These are phyloP conservation scores for Parazoanthus darwini DNA, from an alignment of 92 coral and sea anemone species.

Conservation along the genomic window DNA sequence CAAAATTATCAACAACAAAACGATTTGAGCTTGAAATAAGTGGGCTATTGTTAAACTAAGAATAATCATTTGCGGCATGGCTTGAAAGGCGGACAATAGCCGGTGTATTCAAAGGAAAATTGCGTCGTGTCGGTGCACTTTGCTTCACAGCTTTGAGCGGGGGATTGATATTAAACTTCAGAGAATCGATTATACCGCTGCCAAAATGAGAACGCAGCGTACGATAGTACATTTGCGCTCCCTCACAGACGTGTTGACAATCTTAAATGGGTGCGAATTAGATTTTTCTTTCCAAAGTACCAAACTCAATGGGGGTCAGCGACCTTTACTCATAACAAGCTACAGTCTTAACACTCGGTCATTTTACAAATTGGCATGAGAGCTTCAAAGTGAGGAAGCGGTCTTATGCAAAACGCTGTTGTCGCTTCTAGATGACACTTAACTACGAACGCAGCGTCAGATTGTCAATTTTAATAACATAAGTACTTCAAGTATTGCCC, in stretches of 20 bases:
- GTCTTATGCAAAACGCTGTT: slow-evolving; percentile 26
- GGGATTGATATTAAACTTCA: slow-evolving; percentile 64
- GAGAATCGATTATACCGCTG: slow-evolving; percentile 51
- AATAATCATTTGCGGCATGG: slow-evolving; percentile 74
- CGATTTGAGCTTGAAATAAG: slow-evolving; percentile 77
- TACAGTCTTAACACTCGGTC: slow-evolving; percentile 69
- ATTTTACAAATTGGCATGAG: slow-evolving; percentile 79
- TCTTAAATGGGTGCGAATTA: slow-evolving; percentile 64
- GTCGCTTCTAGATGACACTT: slow-evolving; percentile 52
- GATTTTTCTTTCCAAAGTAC: slow-evolving; percentile 36
- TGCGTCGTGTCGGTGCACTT: slow-evolving; percentile 80
- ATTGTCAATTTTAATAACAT: slow-evolving; percentile 79
- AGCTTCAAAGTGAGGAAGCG: slow-evolving; percentile 37
- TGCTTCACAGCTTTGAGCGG: slow-evolving; percentile 83
- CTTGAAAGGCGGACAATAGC: slow-evolving; percentile 70
- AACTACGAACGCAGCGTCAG: slow-evolving; percentile 73
- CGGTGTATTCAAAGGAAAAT: slow-evolving; percentile 48
- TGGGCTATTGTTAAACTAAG: slow-evolving; percentile 73
- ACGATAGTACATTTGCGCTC: slow-evolving; percentile 9
- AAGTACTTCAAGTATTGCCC: slow-evolving; percentile 79
- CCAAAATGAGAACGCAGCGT: slow-evolving; percentile 6
- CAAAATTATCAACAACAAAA: slow-evolving; percentile 88
- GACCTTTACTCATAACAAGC: slow-evolving; percentile 52
- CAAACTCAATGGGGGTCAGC: slow-evolving; percentile 52
- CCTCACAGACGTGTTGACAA: slow-evolving; percentile 50